Conservation (phyloP, 2,888 invertebrate genomes). For the Bugulina stolonifera region DNA sequence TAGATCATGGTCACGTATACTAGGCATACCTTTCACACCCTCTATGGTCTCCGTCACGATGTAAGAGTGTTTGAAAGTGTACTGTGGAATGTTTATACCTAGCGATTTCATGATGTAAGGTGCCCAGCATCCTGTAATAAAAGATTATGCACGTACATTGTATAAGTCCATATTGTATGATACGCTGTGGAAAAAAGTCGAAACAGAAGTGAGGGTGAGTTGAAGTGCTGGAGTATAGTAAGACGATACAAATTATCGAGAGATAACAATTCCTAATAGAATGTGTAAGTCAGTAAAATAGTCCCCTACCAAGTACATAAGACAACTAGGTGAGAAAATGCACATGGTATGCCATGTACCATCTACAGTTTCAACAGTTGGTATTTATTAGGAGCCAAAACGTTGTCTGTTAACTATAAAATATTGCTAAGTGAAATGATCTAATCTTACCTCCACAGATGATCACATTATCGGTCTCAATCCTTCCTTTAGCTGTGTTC, state of each 20-base stretch:
- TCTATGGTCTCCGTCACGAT: conserved; percentile 74
- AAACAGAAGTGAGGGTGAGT: too few species aligned
- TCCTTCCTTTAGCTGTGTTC: conserved; percentile 67
- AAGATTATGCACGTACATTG: too few species aligned
- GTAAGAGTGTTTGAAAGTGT: conserved; percentile 83
- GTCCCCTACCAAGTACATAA: too few species aligned
- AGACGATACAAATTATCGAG: too few species aligned
- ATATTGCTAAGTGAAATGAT: neutral
- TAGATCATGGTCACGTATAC: conserved; percentile 78
- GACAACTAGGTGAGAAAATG: too few species aligned
- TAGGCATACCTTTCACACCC: conserved; percentile 70
- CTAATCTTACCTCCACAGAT: conserved; percentile 61
- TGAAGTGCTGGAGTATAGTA: too few species aligned
- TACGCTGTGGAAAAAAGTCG: too few species aligned
- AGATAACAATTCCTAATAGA: too few species aligned
- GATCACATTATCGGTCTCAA: conserved; percentile 71
- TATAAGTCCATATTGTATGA: too few species aligned
- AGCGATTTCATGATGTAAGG: conserved; percentile 66
- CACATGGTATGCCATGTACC: too few species aligned
- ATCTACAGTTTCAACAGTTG: neutral
- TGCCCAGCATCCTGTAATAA: conserved; percentile 70
- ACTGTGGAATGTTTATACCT: conserved; percentile 66
- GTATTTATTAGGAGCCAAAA: neutral
- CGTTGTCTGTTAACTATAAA: neutral
- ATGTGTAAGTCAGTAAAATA: too few species aligned